Base-by-base conservation (phyloP, 2,797 vertebrate species). In the Rhyacichthys aspro region DNA sequence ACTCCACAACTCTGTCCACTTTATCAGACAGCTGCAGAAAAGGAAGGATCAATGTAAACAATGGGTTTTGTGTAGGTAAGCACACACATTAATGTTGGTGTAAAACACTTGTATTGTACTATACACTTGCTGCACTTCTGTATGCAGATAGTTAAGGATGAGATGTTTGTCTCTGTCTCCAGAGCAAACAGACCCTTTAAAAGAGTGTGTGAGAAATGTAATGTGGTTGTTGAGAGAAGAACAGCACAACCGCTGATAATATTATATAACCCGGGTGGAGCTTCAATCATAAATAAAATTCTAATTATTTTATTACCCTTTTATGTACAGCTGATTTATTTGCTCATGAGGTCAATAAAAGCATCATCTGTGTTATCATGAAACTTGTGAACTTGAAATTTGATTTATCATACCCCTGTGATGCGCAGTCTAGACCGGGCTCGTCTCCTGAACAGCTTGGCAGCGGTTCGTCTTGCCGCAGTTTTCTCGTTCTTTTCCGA, bases 1-100 rank as follows among this genome's bases (percentile, higher is more conserved):
- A 99, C 83, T 99, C 97, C 45, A 98, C 97, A 73, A 98, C 97
- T 15, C 95, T 92, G 83, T 99, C 97, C 2, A 89, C 96, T 91
- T 96, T 94, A 88, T 97, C 95, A 0, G 96, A 98, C 66, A 99
- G 94, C 97, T 99, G 89, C 69, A 76, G 59, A 64, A 43, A 75
- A 5, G 19, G 12, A 23, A 32, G 55, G 70, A 70, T 68, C 67
- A 28, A 34, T 34, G 46, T 14, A 19, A 55, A 58, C 59, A 53
- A 52, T 39, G 0, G 18, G 32, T 34, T 32, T 65, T 17, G 28
- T 41, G 36, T n/a, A 38, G 14, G 19, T 9, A 44, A 33, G 55
- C 32, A 48, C 43, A 49, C 42, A 38, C 3, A 10, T 10, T 14
- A 28, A 7, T 12, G 19, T 12, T 15, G 10, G 34, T 53, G 49